These are phyloP conservation scores for Sebastes ruberrimus DNA, from an alignment of 2,797 vertebrate species.

Conservation along the genomic window DNA sequence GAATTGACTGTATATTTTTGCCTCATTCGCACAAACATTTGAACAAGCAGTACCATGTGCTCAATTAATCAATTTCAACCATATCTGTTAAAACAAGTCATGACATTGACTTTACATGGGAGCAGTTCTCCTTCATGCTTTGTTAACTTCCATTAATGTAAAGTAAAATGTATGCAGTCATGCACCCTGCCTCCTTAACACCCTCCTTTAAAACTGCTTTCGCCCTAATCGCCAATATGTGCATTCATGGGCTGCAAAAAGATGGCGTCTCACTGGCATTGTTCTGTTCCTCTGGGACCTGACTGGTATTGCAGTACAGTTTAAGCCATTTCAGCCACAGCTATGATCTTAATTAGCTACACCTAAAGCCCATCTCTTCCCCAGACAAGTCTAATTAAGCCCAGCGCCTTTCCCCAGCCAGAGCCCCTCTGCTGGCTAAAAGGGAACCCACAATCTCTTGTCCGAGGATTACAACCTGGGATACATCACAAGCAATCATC, in stretches of 20 bases:
- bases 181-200: constrained; percentile 1
- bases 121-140: constrained; percentile 23
- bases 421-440: constrained; percentile 76
- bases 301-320: constrained; percentile 78
- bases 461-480: constrained; percentile 85
- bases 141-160: constrained; percentile 34
- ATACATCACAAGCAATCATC: constrained; percentile 86
- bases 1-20: constrained; percentile 8
- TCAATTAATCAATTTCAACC: neutral
- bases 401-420: constrained; percentile 78
- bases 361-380: constrained; percentile 84
- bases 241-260: constrained; percentile 61
- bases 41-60: neutral
- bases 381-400: constrained; percentile 86
- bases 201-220: constrained; percentile 5
- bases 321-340: constrained; percentile 84
- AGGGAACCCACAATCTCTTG: constrained; percentile 78
- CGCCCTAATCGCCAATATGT: constrained; percentile 46
- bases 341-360: constrained; percentile 88
- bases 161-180: constrained; percentile 30
- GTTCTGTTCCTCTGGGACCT: constrained; percentile 74
- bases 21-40: neutral
- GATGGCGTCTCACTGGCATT: constrained; percentile 63
- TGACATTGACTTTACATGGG: neutral
- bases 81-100: neutral